These are phyloP conservation scores for Galerucella pusilla DNA, from an alignment of 2,888 invertebrate genomes.

Conservation along the genomic window DNA sequence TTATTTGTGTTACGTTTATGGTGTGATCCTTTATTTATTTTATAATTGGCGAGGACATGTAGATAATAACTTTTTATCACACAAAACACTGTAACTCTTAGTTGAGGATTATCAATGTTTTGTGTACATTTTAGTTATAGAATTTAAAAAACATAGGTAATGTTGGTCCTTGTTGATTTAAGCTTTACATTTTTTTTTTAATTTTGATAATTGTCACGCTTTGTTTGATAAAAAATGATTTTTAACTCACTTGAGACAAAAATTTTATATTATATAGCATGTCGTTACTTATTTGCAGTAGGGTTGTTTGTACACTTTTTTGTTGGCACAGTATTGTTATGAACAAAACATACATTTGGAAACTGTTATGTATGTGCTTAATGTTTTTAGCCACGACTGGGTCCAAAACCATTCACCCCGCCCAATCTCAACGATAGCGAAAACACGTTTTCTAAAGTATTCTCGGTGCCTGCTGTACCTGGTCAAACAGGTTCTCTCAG, in stretches of 20 bases:
- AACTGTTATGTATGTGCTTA: constrained; percentile 11
- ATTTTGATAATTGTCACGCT: background rate
- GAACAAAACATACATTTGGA: background rate
- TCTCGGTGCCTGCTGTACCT: constrained; percentile 82
- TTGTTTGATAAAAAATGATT: background rate
- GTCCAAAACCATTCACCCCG: constrained; percentile 87
- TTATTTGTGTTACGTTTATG: constrained; percentile 59
- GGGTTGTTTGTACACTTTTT: background rate
- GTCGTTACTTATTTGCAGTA: background rate
- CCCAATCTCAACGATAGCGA: constrained; percentile 79
- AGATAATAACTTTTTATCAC: background rate
- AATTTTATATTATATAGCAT: background rate
- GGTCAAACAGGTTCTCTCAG: constrained; percentile 55
- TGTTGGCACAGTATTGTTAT: background rate
- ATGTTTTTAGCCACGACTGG: constrained; percentile 78
- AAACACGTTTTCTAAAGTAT: constrained; percentile 79
- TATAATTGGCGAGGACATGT: background rate
- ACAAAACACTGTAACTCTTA: background rate
- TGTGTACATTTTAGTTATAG: background rate
- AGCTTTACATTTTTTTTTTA: background rate
- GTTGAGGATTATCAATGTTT: background rate
- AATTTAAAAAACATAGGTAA: background rate
- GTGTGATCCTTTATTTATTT: constrained; percentile 19
- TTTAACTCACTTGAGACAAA: background rate
- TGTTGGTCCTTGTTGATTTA: background rate